Evolutionary conservation across 2,888 invertebrate genomes (phyloP).

Genomic region (Polymixis lichenea): DNA sequence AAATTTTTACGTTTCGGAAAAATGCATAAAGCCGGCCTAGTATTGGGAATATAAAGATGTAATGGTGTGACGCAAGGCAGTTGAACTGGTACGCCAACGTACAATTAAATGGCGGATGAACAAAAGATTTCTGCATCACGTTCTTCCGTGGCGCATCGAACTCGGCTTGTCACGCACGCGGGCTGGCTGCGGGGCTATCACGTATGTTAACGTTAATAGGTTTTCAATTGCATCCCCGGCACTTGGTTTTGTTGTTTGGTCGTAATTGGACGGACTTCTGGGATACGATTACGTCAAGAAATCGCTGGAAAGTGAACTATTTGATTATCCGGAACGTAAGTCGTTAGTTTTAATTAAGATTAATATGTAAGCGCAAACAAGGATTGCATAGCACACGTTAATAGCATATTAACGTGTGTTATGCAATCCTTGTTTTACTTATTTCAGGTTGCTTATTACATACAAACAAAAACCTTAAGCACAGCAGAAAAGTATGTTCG

Average conservation of each 20-base stretch:
- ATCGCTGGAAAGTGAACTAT: slow-evolving; percentile 1
- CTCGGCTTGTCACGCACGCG: slow-evolving; percentile 45
- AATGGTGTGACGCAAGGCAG: slow-evolving; percentile 29
- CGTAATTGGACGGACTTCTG: slow-evolving; percentile 32
- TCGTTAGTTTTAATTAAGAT: neutral
- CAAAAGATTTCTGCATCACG: slow-evolving; percentile 53
- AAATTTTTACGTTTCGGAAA: slow-evolving; percentile 39
- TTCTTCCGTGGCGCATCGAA: slow-evolving; percentile 32
- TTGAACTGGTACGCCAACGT: slow-evolving; percentile 21
- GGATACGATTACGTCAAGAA: slow-evolving; percentile 20
- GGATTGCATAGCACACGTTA: too few species aligned
- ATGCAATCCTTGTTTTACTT: neutral
- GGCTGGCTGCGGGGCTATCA: slow-evolving; percentile 29
- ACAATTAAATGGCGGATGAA: slow-evolving; percentile 43
- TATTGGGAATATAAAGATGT: slow-evolving; percentile 29
- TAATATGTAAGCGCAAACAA: neutral
- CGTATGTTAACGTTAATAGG: slow-evolving; percentile 56
- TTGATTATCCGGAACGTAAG: slow-evolving; percentile 2
- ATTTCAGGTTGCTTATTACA: neutral
- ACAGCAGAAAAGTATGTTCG: slow-evolving; percentile 35
- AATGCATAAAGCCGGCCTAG: neutral
- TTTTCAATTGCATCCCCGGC: slow-evolving; percentile 57
- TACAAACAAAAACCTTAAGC: slow-evolving; percentile 15
- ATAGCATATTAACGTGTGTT: too few species aligned
- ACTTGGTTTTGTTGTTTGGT: slow-evolving; percentile 48